A percentile compares a stretch with the other conserved stretches of the same genome.
These are phyloP conservation scores for Hydractinia symbiolongicarpus DNA, from an alignment of 30 jellyfish, hydroid and myxozoan species.

Conservation along the genomic window DNA sequence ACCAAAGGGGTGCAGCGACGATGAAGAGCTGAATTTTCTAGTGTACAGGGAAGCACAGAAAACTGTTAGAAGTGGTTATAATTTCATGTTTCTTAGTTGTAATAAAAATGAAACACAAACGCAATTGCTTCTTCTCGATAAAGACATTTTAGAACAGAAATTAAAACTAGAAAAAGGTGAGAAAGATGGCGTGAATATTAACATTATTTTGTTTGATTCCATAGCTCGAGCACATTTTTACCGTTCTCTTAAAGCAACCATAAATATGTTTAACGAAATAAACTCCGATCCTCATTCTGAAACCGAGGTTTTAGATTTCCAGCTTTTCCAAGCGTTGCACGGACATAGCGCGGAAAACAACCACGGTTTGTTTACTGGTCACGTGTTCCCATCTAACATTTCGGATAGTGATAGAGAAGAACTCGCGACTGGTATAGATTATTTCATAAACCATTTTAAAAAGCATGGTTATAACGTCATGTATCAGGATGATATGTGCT, in stretches of 20 bases:
- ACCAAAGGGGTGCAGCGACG: background rate
- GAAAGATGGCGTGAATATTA: conserved; percentile 22
- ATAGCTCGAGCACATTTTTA: conserved; percentile 76
- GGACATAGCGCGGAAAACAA: conserved; percentile 91
- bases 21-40: conserved; percentile 6
- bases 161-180: background rate
- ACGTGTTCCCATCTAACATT: conserved; percentile 43
- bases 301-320: conserved; percentile 74
- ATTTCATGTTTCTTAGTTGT: conserved; percentile 30
- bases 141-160: background rate
- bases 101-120: background rate
- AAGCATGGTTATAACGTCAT: conserved; percentile 54
- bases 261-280: conserved; percentile 34
- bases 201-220: conserved; percentile 68
- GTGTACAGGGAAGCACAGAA: background rate
- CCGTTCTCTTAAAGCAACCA: conserved; percentile 56
- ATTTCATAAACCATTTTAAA: conserved; percentile 27
- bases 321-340: conserved; percentile 74
- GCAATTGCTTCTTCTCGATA: conserved; percentile 21
- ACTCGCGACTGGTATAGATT: conserved; percentile 32
- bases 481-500: conserved; percentile 85
- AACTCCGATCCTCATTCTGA: conserved; percentile 17
- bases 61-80: background rate
- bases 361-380: conserved; percentile 79
- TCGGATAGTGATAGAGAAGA: conserved; percentile 50